Evolutionary conservation across 2,888 invertebrate genomes (phyloP).

Genomic region (Pecten maximus): DNA sequence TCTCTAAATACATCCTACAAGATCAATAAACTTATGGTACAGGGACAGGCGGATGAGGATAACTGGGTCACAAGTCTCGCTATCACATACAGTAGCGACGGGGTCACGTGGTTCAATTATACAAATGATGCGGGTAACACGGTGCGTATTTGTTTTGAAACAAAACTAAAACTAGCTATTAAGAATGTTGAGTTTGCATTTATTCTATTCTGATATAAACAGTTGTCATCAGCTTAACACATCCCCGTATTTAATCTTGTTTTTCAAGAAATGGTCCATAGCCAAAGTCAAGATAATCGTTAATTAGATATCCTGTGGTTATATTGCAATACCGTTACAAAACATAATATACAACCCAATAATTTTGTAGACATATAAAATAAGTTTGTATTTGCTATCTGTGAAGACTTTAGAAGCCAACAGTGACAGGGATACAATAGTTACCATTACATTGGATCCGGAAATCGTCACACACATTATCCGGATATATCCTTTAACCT

Average conservation of each 20-base stretch:
- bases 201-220: too few species aligned
- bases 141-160: conserved; percentile 48
- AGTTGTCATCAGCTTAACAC: too few species aligned
- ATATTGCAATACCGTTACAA: too few species aligned
- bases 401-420: conserved; percentile 68
- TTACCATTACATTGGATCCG: conserved; percentile 63
- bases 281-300: too few species aligned
- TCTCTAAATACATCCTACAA: conserved; percentile 60
- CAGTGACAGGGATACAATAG: conserved; percentile 62
- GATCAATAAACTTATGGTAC: conserved; percentile 63
- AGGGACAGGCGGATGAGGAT: conserved; percentile 63
- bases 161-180: too few species aligned
- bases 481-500: conserved; percentile 69
- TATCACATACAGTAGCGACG: conserved; percentile 57
- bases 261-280: too few species aligned
- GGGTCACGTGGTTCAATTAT: conserved; percentile 51
- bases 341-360: too few species aligned
- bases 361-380: too few species aligned
- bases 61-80: conserved; percentile 60
- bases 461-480: conserved; percentile 62
- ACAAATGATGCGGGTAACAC: conserved; percentile 51
- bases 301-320: too few species aligned
- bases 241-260: too few species aligned
- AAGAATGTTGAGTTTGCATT: too few species aligned
- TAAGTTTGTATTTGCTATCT: too few species aligned